phyloP scores from a whole-genome alignment of 2,113 vertebrate genomes.

The Hystrix brachyura region DNA sequence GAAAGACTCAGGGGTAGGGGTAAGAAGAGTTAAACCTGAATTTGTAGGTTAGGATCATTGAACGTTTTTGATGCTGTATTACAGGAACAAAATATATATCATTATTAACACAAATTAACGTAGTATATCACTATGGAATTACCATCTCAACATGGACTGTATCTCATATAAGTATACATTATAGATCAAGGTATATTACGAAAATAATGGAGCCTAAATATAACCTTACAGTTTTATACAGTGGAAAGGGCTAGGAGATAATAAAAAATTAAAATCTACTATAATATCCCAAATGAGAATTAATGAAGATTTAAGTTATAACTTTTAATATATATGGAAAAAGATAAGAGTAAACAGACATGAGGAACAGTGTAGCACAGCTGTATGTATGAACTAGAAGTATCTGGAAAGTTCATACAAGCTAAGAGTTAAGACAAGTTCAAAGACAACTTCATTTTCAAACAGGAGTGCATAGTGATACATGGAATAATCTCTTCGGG shows the following conservation, averaged over 20 bases:
- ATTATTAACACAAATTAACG: neutral
- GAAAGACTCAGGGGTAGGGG: neutral
- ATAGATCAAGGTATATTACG: neutral
- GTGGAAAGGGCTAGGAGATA: neutral
- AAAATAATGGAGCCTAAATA: neutral
- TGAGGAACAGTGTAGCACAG: neutral
- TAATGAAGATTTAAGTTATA: neutral
- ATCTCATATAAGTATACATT: neutral
- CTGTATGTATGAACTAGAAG: neutral
- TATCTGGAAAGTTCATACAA: too few relatives aligned
- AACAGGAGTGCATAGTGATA: neutral
- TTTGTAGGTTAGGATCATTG: neutral
- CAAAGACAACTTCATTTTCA: neutral
- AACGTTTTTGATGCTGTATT: neutral
- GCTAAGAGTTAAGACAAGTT: neutral
- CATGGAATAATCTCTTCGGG: neutral
- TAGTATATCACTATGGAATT: neutral
- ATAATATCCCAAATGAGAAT: neutral
- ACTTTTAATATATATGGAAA: neutral
- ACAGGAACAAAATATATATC: neutral
- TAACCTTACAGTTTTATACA: neutral
- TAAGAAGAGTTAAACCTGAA: neutral
- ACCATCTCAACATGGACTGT: conserved; percentile 3
- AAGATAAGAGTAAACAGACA: neutral
- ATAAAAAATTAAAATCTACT: neutral